Base-by-base conservation (phyloP, 2,888 invertebrate species). In the Smittia aterrima region DNA sequence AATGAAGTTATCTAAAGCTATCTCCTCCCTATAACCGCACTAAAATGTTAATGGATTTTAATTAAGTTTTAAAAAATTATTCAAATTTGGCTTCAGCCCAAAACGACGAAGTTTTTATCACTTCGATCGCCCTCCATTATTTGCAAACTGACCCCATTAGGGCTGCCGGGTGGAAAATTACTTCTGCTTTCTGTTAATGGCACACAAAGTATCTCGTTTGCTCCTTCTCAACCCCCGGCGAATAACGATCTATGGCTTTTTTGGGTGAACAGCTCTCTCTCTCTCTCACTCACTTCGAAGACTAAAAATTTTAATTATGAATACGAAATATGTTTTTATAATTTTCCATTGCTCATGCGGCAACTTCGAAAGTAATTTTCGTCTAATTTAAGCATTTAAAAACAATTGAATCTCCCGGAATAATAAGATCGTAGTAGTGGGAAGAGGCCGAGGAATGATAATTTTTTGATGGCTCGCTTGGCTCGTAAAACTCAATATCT, bases 311-410 rank as follows among this genome's bases (percentile, higher is more conserved):
- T 47, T 47, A 47, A 47, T 47, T 13, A 47, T 7, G 47, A 47
- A 47, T 47, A 47, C 47, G 13, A 47, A 47, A 47, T 47, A 16
- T 47, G 47, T 13, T 47, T n/a, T n/a, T 13, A 47, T 47, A 47
- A 47, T 47, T 47, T 47, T 47, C 16, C n/a, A 47, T 47, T n/a
- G n/a, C 47, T 7, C 16, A 47, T 16, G 3, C 47, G 13, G 16
- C 11, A n/a, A n/a, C n/a, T n/a, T n/a, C 47, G n/a, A 11, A 47
- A 47, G 47, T 47, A 47, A 47, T 47, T 47, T 16, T 47, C 47
- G 4, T 47, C 47, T 47, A 47, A 47, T 47, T 47, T 47, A 47
- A 47, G 13, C 47, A 47, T 47, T 47, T 47, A 47, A 47, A 47
- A 47, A 47, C 47, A 47, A 47, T 47, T 47, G 7, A n/a, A 47